Conservation (phyloP, 2,888 invertebrate genomes). For the Nemotelus pantherinus region DNA sequence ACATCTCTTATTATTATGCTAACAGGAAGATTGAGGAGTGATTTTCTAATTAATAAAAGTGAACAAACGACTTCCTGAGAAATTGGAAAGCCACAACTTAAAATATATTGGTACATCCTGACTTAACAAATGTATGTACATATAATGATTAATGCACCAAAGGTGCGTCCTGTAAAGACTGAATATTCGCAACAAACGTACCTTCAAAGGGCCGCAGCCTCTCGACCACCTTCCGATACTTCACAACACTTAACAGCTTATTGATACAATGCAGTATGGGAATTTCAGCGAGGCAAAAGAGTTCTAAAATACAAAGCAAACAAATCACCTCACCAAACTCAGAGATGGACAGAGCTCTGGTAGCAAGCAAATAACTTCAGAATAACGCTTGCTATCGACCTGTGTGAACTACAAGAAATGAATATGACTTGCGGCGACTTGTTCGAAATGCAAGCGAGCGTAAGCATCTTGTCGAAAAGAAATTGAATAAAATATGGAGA, state of each 20-base stretch:
- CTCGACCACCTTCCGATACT: neutral
- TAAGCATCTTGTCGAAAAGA: neutral
- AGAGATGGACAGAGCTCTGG: neutral
- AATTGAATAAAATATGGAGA: neutral
- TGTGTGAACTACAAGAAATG: slow-evolving; percentile 17
- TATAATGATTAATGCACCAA: neutral
- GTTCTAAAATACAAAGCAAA: slow-evolving; percentile 17
- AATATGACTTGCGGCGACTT: slow-evolving; percentile 5
- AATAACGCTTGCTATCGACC: neutral
- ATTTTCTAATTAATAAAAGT: too few relatives aligned
- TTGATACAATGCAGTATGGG: neutral
- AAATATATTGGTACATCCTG: neutral
- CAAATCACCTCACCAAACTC: slow-evolving; percentile 8
- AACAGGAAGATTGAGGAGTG: too few relatives aligned
- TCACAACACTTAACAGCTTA: neutral
- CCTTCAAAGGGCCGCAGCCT: slow-evolving; percentile 20
- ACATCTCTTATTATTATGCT: too few relatives aligned
- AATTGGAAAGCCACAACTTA: too few relatives aligned
- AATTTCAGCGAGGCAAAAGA: neutral
- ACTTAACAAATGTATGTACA: neutral
- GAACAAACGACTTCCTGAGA: too few relatives aligned
- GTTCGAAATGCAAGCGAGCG: slow-evolving; percentile 8
- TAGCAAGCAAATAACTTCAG: slow-evolving; percentile 11
- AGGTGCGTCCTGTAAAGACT: neutral
- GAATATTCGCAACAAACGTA: slow-evolving; percentile 8